Evolutionary conservation across 2,888 invertebrate genomes (phyloP).

Genomic region (Isotomurus palustris): DNA sequence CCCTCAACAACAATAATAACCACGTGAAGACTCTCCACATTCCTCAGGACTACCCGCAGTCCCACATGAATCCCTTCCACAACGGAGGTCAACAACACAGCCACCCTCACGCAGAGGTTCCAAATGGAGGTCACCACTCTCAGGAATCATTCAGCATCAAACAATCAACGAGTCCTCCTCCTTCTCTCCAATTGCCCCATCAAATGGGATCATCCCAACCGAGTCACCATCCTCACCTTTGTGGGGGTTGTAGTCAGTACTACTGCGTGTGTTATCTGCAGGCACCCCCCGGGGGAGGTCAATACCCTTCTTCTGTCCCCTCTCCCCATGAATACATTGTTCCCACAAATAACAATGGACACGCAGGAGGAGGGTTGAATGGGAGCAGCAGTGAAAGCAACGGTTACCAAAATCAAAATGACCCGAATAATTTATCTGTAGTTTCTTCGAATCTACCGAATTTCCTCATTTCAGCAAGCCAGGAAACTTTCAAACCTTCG

Average conservation of each 20-base stretch:
- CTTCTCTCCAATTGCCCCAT: too few relatives aligned
- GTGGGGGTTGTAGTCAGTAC: constrained; percentile 1
- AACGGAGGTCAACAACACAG: not conserved
- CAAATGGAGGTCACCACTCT: too few relatives aligned
- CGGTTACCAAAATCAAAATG: not conserved
- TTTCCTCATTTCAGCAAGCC: too few relatives aligned
- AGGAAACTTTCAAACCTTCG: constrained; percentile 9
- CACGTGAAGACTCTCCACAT: not conserved
- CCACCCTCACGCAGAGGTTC: too few relatives aligned
- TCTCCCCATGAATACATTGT: not conserved
- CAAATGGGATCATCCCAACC: too few relatives aligned
- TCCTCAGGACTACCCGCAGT: not conserved
- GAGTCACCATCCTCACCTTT: not conserved
- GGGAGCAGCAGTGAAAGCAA: not conserved
- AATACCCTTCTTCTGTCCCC: not conserved
- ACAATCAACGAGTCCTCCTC: too few relatives aligned
- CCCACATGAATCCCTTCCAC: not conserved
- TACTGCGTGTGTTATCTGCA: not conserved
- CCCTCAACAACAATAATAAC: too few relatives aligned
- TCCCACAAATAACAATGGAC: too few relatives aligned
- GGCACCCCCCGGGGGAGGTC: not conserved
- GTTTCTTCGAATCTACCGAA: too few relatives aligned
- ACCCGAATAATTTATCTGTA: not conserved
- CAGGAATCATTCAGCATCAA: too few relatives aligned
- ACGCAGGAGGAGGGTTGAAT: too few relatives aligned